These are phyloP conservation scores for Muricea muricata DNA, from an alignment of 92 coral and sea anemone genomes.

Conservation along the genomic window DNA sequence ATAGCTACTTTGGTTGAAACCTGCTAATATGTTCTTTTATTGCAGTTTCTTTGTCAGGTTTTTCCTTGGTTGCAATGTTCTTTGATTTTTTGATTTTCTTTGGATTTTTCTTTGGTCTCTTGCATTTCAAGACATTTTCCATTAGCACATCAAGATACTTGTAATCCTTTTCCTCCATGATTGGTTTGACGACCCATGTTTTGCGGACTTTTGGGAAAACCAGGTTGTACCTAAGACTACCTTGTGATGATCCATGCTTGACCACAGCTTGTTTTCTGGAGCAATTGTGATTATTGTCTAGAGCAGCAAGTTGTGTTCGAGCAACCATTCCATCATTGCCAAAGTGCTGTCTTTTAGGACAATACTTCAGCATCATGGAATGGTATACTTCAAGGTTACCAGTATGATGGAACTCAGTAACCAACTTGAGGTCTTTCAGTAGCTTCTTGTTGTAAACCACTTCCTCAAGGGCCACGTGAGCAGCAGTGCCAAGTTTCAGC, in stretches of 20 bases:
- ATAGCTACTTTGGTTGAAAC: neutral
- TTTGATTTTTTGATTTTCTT: too few relatives aligned
- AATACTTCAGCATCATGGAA: conserved; percentile 51
- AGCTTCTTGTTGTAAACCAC: conserved; percentile 55
- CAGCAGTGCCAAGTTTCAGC: conserved; percentile 61
- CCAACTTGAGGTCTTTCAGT: conserved; percentile 45
- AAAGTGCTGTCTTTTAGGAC: conserved; percentile 62
- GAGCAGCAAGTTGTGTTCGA: conserved; percentile 63
- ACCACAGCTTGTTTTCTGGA: neutral
- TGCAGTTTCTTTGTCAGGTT: conserved; percentile 4
- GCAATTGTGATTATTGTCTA: conserved; percentile 53
- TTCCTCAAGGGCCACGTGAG: conserved; percentile 67
- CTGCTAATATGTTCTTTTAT: neutral
- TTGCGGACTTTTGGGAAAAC: conserved; percentile 57
- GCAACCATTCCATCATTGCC: conserved; percentile 59
- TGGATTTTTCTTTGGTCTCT: too few relatives aligned
- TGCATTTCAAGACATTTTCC: conserved; percentile 28
- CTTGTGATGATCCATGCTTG: neutral
- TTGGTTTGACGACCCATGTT: conserved; percentile 55
- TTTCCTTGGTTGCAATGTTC: too few relatives aligned
- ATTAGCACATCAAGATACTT: conserved; percentile 27
- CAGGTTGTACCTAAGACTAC: conserved; percentile 20
- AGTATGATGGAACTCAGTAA: conserved; percentile 66
- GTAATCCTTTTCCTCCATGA: conserved; percentile 36
- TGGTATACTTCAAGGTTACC: conserved; percentile 57